Conservation (phyloP, 2,888 invertebrate genomes). For the Sarcophaga variegata region DNA sequence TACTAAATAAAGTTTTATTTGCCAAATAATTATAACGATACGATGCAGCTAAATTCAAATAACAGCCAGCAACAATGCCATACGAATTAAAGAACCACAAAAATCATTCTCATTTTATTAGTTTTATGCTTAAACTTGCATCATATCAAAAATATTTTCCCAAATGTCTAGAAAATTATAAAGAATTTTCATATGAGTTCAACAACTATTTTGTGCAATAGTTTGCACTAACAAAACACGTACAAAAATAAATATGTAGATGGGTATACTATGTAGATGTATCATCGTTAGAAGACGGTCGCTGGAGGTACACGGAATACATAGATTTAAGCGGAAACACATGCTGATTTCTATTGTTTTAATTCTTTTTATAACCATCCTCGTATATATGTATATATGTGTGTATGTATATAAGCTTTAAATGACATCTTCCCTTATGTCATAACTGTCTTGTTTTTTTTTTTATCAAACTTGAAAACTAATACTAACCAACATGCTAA, state of each 20-base stretch:
- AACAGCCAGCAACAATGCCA: no score
- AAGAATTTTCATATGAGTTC: slow-evolving; percentile 22
- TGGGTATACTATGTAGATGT: neutral
- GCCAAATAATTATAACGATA: no score
- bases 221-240: neutral
- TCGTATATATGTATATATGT: no score
- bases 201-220: slow-evolving; percentile 8
- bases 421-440: slow-evolving; percentile 41
- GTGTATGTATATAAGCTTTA: neutral
- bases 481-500: slow-evolving; percentile 46
- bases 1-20: no score
- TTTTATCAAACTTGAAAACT: slow-evolving; percentile 35
- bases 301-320: no score
- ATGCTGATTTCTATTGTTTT: no score
- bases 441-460: slow-evolving; percentile 22
- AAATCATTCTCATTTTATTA: no score
- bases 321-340: no score
- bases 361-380: no score
- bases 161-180: slow-evolving; percentile 24
- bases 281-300: no score
- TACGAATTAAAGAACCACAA: no score
- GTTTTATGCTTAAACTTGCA: neutral
- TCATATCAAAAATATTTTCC: slow-evolving; percentile 36
- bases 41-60: no score
- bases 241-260: neutral